These are phyloP conservation scores for Machimus atricapillus DNA, from an alignment of 2,888 invertebrate genomes.

Conservation along the genomic window DNA sequence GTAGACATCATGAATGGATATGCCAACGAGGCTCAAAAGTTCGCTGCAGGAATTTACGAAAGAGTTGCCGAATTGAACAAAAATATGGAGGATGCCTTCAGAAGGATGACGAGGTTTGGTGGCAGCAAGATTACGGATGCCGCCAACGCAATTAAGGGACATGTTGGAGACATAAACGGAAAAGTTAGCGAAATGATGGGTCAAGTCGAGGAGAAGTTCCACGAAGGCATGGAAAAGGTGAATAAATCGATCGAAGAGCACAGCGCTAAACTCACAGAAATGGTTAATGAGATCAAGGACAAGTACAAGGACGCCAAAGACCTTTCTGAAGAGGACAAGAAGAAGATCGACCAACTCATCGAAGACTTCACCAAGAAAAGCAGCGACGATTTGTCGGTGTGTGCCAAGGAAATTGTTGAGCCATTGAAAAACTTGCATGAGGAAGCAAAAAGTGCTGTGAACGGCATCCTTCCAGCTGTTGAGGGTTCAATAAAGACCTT, in stretches of 20 bases:
- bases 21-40: neutral
- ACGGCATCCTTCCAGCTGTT: neutral
- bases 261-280: neutral
- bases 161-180: neutral
- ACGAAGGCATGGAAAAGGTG: neutral
- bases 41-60: neutral
- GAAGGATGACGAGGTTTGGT: neutral
- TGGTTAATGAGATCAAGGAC: neutral
- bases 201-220: neutral
- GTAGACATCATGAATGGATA: neutral
- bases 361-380: neutral
- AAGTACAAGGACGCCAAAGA: neutral
- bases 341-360: neutral
- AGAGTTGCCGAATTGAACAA: neutral
- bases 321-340: neutral
- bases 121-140: neutral
- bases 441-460: neutral
- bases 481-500: neutral
- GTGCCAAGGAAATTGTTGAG: neutral
- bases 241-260: neutral
- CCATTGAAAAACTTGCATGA: neutral
- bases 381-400: neutral
- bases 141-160: neutral
- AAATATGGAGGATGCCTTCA: neutral
- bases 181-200: neutral